Evolutionary conservation across 2,888 invertebrate species (phyloP).

Genomic region (Lamellibrachia satsuma): DNA sequence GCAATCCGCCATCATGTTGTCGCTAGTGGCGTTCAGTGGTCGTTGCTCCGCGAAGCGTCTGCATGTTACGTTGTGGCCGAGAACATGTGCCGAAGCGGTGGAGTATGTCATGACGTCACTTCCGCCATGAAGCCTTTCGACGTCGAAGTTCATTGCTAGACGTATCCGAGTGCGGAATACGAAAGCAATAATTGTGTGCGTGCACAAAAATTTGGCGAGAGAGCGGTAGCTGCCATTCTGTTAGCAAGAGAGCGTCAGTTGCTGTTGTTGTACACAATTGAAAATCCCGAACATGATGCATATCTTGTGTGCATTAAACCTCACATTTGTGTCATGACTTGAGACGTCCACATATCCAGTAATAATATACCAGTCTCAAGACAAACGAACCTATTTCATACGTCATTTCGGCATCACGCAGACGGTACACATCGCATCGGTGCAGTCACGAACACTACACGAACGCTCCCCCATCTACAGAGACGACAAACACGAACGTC

Average conservation of each 20-base stretch:
- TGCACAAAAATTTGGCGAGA: background rate
- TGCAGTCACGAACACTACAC: background rate
- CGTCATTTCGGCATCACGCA: background rate
- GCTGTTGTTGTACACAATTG: background rate
- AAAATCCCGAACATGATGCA: background rate
- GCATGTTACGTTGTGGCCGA: background rate
- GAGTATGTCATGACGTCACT: background rate
- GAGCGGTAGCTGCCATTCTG: background rate
- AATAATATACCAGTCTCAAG: background rate
- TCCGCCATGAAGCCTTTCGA: background rate
- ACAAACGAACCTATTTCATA: background rate
- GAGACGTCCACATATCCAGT: background rate
- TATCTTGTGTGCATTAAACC: background rate
- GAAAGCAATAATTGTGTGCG: background rate
- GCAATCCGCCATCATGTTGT: background rate
- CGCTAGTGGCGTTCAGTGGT: background rate
- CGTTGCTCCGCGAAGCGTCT: too few relatives aligned
- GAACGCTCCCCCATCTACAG: background rate
- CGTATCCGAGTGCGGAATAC: background rate
- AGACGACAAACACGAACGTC: background rate
- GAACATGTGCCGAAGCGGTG: background rate
- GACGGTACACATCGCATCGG: background rate
- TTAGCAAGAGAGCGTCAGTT: background rate
- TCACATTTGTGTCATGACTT: background rate
- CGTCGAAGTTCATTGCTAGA: background rate